Evolutionary conservation across 2,888 invertebrate species (phyloP).

Genomic region (Noctua janthe): DNA sequence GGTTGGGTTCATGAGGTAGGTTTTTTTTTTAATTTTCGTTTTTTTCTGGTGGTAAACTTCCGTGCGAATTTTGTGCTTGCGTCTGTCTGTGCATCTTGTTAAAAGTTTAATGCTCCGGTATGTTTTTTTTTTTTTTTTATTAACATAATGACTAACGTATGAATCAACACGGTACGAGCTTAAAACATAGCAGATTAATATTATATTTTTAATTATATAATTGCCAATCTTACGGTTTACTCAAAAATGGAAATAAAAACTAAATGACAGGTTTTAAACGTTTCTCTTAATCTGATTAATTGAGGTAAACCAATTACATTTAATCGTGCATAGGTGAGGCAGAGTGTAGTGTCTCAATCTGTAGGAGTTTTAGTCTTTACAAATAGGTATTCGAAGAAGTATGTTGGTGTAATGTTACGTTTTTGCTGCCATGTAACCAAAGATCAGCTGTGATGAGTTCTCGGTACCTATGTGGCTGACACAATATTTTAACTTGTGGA

Average conservation of each 20-base stretch:
- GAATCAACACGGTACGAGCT: constrained; percentile 28
- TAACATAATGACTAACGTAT: not conserved
- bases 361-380: not conserved
- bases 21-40: constrained; percentile 61
- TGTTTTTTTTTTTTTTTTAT: not conserved
- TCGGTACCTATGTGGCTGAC: not conserved
- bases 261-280: constrained; percentile 19
- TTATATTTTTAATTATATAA: constrained; percentile 1
- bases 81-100: constrained; percentile 32
- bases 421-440: constrained; percentile 15
- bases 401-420: constrained; percentile 11
- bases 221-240: constrained; percentile 1
- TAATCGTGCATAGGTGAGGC: constrained; percentile 27
- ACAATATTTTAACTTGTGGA: not conserved
- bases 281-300: constrained; percentile 33
- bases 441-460: constrained; percentile 8
- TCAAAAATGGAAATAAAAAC: constrained; percentile 23
- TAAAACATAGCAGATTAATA: not conserved
- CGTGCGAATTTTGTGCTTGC: constrained; percentile 80
- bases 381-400: constrained; percentile 18
- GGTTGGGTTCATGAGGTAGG: constrained; percentile 79
- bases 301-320: constrained; percentile 28
- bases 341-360: constrained; percentile 44
- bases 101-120: constrained; percentile 9
- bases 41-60: constrained; percentile 72